phyloP scores from a whole-genome alignment of 2,113 vertebrate species.

The Ellobius talpinus region DNA sequence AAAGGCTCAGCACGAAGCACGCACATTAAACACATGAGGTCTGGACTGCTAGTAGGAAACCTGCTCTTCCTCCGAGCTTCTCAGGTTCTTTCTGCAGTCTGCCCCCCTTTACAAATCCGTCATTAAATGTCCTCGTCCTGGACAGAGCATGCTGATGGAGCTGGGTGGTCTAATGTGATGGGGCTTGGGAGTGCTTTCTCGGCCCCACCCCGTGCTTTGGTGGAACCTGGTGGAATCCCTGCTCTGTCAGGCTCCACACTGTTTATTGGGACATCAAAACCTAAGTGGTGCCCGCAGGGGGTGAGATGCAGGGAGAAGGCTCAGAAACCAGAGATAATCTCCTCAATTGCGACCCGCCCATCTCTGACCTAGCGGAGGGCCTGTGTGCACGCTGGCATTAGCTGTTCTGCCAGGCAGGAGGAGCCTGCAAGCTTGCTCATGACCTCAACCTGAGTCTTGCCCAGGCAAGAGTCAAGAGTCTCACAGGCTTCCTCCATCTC shows the following conservation, averaged over 20 bases:
- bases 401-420: neutral
- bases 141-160: neutral
- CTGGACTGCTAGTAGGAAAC: neutral
- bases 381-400: neutral
- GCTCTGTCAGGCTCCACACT: neutral
- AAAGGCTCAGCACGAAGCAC: neutral
- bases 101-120: neutral
- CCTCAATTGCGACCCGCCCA: neutral
- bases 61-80: neutral
- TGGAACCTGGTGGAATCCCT: neutral
- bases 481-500: neutral
- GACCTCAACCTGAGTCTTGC: neutral
- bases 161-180: neutral
- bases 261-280: neutral
- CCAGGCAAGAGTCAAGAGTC: accelerated
- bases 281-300: neutral
- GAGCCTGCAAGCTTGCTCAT: neutral
- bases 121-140: neutral
- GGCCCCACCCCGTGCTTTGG: neutral
- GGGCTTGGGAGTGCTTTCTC: neutral
- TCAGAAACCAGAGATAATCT: neutral
- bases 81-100: neutral
- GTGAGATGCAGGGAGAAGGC: neutral
- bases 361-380: neutral
- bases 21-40: accelerated